A percentile compares a stretch with the other conserved stretches of the same genome.
phyloP scores from a whole-genome alignment of 2,113 vertebrate genomes.

The Esox niger region DNA sequence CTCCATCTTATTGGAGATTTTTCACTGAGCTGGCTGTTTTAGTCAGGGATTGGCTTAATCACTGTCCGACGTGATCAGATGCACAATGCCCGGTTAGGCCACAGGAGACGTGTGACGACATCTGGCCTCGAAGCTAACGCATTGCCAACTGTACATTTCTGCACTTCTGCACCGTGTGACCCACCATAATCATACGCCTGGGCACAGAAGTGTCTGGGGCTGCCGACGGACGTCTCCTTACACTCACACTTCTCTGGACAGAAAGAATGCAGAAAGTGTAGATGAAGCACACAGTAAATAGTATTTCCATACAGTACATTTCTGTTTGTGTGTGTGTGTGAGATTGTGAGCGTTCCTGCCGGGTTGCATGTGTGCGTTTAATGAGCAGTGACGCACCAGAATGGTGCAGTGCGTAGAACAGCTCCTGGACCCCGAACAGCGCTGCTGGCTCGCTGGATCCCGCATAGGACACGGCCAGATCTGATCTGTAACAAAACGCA shows the following conservation, averaged over 20 bases:
- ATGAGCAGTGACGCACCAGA: slow-evolving; percentile 79
- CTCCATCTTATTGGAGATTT: too few relatives aligned
- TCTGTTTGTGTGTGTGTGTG: not conserved
- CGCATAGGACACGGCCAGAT: slow-evolving; percentile 50
- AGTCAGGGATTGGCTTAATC: too few relatives aligned
- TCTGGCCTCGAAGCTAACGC: too few relatives aligned
- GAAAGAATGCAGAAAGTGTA: slow-evolving; percentile 32
- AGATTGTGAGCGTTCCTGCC: not conserved
- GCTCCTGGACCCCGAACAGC: slow-evolving; percentile 86
- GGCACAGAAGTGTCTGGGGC: slow-evolving; percentile 83
- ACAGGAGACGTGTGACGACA: not conserved
- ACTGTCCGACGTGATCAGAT: too few relatives aligned
- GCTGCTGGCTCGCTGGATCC: slow-evolving; percentile 68
- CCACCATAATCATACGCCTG: slow-evolving; percentile 93
- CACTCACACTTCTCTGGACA: slow-evolving; percentile 90
- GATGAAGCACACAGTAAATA: too few relatives aligned
- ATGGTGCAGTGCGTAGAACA: slow-evolving; percentile 93
- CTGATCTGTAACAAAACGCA: slow-evolving; percentile 56
- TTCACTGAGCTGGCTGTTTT: too few relatives aligned
- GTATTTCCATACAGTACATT: not conserved
- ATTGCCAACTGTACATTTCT: not conserved
- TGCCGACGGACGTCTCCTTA: slow-evolving; percentile 83
- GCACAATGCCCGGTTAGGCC: too few relatives aligned
- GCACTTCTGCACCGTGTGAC: slow-evolving; percentile 25
- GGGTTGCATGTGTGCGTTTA: slow-evolving; percentile 18